phyloP scores from a whole-genome alignment of 2,113 vertebrate species.

The Dermatemys mawii region DNA sequence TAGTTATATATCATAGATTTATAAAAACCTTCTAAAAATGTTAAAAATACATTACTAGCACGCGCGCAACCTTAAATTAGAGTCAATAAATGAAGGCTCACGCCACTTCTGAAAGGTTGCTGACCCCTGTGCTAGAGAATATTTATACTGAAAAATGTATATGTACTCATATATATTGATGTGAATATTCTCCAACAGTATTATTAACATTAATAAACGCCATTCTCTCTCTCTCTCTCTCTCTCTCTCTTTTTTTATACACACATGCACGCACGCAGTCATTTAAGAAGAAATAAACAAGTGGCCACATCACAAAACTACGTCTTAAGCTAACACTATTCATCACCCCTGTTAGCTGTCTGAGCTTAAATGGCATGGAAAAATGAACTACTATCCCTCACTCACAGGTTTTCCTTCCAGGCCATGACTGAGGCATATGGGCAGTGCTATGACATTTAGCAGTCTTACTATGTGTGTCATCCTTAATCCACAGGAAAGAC shows the following conservation, averaged over 20 bases:
- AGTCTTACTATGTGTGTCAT: neutral
- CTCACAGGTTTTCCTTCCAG: neutral
- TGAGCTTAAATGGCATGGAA: neutral
- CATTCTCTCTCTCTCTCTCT: neutral
- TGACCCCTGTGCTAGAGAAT: neutral
- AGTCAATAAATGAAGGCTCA: too few species aligned
- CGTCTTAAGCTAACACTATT: neutral
- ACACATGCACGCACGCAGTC: neutral
- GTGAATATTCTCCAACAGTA: neutral
- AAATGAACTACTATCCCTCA: fast-evolving
- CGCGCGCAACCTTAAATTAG: too few species aligned
- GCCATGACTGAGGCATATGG: neutral
- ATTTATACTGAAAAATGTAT: neutral
- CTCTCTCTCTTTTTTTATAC: neutral
- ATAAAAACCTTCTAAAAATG: too few species aligned
- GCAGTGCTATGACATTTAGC: neutral
- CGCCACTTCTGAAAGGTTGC: too few species aligned
- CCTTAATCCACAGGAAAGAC: neutral
- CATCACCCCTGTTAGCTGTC: neutral
- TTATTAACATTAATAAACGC: neutral
- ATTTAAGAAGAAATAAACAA: neutral
- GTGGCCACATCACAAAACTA: neutral
- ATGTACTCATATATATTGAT: neutral
- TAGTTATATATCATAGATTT: too few species aligned
- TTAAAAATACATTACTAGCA: too few species aligned